Percentiles rank a stretch among this genome's conserved stretches.
phyloP scores from a whole-genome alignment of 1,140 invertebrate genomes.

The Pachyrhynchus sulphureomaculatus region DNA sequence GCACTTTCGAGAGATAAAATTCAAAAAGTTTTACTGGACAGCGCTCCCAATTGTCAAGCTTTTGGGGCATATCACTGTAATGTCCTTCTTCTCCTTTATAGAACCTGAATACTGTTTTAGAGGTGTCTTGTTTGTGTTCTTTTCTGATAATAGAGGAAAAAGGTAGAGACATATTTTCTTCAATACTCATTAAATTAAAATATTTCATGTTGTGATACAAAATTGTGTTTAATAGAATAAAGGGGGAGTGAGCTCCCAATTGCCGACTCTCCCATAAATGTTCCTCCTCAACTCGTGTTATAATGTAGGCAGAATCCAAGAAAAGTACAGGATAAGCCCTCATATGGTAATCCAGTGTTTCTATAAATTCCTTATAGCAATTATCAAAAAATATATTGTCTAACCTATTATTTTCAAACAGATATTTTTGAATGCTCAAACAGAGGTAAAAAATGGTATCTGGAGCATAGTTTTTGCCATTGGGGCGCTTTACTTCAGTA shows the following conservation, averaged over 20 bases:
- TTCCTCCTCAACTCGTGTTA: conserved; percentile 85
- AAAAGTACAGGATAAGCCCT: conserved; percentile 59
- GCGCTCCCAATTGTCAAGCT: conserved; percentile 81
- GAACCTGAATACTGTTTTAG: conserved; percentile 59
- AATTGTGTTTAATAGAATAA: conserved; percentile 84
- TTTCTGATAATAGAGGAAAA: conserved; percentile 38
- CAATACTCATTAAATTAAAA: conserved; percentile 85
- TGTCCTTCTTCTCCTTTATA: conserved; percentile 67
- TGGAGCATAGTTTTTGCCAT: conserved; percentile 71
- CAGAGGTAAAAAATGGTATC: conserved; percentile 20
- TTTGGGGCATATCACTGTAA: conserved; percentile 85
- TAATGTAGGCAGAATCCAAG: conserved; percentile 60
- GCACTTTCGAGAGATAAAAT: conserved; percentile 92
- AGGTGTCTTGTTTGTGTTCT: conserved; percentile 69
- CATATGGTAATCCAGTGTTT: conserved; percentile 78
- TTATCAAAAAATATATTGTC: conserved; percentile 91
- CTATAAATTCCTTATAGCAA: conserved; percentile 86
- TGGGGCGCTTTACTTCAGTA: conserved; percentile 83
- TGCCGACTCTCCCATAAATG: conserved; percentile 91
- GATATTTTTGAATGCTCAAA: conserved; percentile 13
- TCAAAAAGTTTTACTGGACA: conserved; percentile 92
- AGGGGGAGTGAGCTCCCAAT: conserved; percentile 87
- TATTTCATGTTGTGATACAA: conserved; percentile 95
- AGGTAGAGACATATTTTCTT: conserved; percentile 89
- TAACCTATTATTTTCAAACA: conserved; percentile 69